Percentiles rank a stretch among this genome's conserved stretches.
phyloP scores from a whole-genome alignment of 2,888 invertebrate species.

The Cantharis lateralis region DNA sequence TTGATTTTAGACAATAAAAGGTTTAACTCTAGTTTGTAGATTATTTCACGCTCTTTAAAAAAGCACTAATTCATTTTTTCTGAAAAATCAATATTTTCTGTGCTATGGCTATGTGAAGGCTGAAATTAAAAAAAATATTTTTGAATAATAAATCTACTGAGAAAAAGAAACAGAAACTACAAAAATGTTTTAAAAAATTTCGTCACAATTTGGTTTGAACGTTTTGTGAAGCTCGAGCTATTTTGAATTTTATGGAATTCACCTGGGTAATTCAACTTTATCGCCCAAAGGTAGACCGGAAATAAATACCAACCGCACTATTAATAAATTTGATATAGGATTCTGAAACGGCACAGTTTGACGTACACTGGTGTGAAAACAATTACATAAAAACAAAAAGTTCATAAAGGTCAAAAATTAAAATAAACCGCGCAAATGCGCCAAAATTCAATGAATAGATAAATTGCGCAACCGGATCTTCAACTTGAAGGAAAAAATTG shows the following conservation, averaged over 20 bases:
- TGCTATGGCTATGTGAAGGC: too few species aligned
- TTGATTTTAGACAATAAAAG: too few species aligned
- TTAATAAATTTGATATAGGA: not conserved
- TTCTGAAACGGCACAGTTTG: not conserved
- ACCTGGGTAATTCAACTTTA: not conserved
- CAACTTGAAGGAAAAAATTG: not conserved
- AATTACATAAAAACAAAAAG: not conserved
- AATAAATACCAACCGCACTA: not conserved
- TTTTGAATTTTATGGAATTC: not conserved
- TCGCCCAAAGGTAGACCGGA: not conserved
- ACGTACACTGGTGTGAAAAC: not conserved
- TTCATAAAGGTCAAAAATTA: not conserved
- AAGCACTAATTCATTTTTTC: too few species aligned
- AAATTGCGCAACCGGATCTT: not conserved
- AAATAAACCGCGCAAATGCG: not conserved
- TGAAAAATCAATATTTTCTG: too few species aligned
- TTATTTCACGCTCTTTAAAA: too few species aligned
- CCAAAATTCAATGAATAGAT: not conserved
- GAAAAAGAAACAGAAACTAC: too few species aligned
- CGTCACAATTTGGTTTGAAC: too few species aligned
- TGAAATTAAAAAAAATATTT: too few species aligned
- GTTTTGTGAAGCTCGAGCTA: too few species aligned
- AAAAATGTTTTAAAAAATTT: too few species aligned
- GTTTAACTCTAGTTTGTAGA: too few species aligned
- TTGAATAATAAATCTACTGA: too few species aligned